These are phyloP conservation scores for Thomomys bottae DNA, from an alignment of 2,113 vertebrate species.

Conservation along the genomic window DNA sequence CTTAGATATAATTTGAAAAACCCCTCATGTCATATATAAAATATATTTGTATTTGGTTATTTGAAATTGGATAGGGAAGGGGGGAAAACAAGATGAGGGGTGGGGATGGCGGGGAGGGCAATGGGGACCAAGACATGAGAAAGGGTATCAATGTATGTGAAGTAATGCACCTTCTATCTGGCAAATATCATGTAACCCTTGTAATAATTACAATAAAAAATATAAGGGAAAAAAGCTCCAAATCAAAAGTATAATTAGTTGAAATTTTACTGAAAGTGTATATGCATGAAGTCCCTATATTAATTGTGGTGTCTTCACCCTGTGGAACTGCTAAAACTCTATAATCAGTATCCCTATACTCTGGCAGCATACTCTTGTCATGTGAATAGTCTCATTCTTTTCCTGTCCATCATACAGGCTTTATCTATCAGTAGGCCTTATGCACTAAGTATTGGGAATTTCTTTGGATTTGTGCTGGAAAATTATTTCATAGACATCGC, in stretches of 20 bases:
- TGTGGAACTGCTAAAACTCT: not conserved
- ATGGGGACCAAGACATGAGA: no score
- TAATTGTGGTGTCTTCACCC: not conserved
- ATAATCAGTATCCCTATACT: not conserved
- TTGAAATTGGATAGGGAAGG: no score
- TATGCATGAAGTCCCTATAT: not conserved
- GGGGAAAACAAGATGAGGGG: no score
- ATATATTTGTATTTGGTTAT: no score
- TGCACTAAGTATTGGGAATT: not conserved
- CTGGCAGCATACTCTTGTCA: not conserved
- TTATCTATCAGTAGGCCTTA: not conserved
- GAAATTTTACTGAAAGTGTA: not conserved
- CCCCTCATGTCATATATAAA: not conserved
- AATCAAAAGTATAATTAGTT: constrained; percentile 6
- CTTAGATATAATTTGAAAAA: not conserved
- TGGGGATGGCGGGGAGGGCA: no score
- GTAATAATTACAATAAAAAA: no score
- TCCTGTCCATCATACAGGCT: not conserved
- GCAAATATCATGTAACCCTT: no score
- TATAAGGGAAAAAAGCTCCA: no score
- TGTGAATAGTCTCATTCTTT: not conserved
- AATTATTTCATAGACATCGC: not conserved
- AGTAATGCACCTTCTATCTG: no score
- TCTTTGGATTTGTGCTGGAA: not conserved
- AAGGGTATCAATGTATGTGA: no score